Conservation (phyloP, 2,888 invertebrate species). For the Plemyria rubiginata region DNA sequence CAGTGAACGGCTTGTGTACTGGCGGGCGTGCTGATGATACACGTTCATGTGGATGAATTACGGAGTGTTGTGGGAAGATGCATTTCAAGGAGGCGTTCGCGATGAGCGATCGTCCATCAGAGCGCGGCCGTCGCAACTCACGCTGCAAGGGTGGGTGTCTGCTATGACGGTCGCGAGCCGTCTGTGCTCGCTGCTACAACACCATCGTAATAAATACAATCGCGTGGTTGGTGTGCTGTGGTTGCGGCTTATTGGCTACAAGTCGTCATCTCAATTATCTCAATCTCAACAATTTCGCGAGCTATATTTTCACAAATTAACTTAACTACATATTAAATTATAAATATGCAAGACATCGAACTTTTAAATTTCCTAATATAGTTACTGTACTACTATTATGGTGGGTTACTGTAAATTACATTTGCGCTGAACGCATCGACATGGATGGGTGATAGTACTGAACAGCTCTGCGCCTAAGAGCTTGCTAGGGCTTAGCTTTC, state of each 20-base stretch:
- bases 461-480: too few relatives aligned
- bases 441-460: too few relatives aligned
- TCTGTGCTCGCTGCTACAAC: slow-evolving; percentile 53
- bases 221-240: slow-evolving; percentile 21
- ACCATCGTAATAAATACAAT: slow-evolving; percentile 49
- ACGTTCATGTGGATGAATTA: slow-evolving; percentile 81
- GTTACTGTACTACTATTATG: too few relatives aligned
- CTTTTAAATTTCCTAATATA: too few relatives aligned
- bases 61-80: slow-evolving; percentile 81
- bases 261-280: slow-evolving; percentile 27
- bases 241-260: slow-evolving; percentile 32
- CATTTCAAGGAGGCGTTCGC: slow-evolving; percentile 85
- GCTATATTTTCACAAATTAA: slow-evolving; percentile 33
- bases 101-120: slow-evolving; percentile 84
- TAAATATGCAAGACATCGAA: too few relatives aligned
- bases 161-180: slow-evolving; percentile 57
- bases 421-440: too few relatives aligned
- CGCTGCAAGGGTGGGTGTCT: slow-evolving; percentile 83
- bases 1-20: slow-evolving; percentile 76
- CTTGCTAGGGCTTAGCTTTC: too few relatives aligned
- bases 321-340: slow-evolving; percentile 8
- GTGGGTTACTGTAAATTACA: too few relatives aligned
- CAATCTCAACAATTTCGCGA: slow-evolving; percentile 36
- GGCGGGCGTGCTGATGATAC: slow-evolving; percentile 76
- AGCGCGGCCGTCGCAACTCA: slow-evolving; percentile 83